These are phyloP conservation scores for Nyctalus aviator DNA, from an alignment of 2,797 vertebrate species.

Conservation along the genomic window DNA sequence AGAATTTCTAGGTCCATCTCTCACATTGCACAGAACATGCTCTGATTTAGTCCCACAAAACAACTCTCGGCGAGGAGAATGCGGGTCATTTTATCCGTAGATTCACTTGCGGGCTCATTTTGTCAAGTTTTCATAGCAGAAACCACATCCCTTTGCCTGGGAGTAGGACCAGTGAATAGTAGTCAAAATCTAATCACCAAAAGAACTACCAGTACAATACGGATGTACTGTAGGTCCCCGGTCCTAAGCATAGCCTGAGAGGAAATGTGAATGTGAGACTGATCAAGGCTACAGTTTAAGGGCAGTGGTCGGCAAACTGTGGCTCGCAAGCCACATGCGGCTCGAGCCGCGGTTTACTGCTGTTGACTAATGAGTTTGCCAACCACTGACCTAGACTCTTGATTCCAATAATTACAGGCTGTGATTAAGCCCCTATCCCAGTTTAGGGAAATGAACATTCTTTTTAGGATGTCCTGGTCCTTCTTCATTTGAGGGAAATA, in stretches of 20 bases:
- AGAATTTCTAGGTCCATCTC: background rate
- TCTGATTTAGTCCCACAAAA: background rate
- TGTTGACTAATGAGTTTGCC: too few relatives aligned
- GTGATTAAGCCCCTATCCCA: too few relatives aligned
- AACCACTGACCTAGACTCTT: too few relatives aligned
- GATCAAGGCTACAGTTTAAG: background rate
- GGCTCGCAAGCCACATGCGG: too few relatives aligned
- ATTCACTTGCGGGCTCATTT: background rate
- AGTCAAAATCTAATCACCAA: background rate
- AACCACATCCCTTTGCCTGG: background rate
- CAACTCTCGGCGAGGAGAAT: background rate
- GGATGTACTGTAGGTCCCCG: background rate
- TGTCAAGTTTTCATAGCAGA: background rate
- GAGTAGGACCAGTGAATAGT: background rate
- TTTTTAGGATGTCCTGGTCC: background rate
- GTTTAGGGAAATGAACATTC: background rate
- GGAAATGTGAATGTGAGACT: accelerated
- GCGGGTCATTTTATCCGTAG: background rate
- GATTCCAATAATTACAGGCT: too few relatives aligned
- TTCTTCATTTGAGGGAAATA: conserved; percentile 24
- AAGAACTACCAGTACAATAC: background rate
- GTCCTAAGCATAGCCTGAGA: background rate
- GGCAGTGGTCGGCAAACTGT: too few relatives aligned
- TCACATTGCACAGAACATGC: background rate
- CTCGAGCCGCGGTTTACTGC: too few relatives aligned